Evolutionary conservation across 2,113 vertebrate genomes (phyloP).

Genomic region (Ariopsis seemanni): DNA sequence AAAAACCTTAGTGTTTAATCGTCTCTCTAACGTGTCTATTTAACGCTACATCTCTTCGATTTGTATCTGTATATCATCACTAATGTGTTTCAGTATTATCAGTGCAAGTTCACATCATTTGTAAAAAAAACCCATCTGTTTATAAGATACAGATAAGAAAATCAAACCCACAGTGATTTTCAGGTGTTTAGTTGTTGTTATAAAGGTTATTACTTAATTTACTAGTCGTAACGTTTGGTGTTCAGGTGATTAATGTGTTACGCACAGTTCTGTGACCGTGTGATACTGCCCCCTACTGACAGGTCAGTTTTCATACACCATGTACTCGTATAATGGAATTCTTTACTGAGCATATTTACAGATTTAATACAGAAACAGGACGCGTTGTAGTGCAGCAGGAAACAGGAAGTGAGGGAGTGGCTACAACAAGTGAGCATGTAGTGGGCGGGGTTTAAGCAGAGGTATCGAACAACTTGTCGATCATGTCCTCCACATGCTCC

Average conservation of each 20-base stretch:
- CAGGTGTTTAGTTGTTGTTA: background rate
- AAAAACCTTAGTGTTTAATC: too few species aligned
- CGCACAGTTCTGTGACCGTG: background rate
- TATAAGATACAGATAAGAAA: background rate
- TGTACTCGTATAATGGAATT: background rate
- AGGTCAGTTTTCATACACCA: background rate
- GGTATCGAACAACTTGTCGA: conserved; percentile 93
- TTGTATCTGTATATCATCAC: too few species aligned
- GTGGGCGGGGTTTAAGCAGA: conserved; percentile 77
- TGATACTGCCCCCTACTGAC: background rate
- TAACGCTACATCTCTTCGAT: background rate
- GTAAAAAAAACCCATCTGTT: too few species aligned
- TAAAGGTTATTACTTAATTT: background rate
- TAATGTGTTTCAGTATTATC: background rate
- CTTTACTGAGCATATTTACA: conserved; percentile 15
- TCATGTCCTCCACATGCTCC: conserved; percentile 96
- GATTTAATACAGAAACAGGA: background rate
- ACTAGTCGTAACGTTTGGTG: background rate
- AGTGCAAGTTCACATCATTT: too few species aligned
- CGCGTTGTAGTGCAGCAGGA: background rate
- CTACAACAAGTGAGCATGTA: background rate
- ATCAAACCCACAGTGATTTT: background rate
- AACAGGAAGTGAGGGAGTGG: background rate
- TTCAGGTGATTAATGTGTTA: background rate
- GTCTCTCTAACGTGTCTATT: background rate